Evolutionary conservation across 2,797 vertebrate species (phyloP), one percentile per base, ranked within the genome.

Genomic region (Spheniscus humboldti): DNA sequence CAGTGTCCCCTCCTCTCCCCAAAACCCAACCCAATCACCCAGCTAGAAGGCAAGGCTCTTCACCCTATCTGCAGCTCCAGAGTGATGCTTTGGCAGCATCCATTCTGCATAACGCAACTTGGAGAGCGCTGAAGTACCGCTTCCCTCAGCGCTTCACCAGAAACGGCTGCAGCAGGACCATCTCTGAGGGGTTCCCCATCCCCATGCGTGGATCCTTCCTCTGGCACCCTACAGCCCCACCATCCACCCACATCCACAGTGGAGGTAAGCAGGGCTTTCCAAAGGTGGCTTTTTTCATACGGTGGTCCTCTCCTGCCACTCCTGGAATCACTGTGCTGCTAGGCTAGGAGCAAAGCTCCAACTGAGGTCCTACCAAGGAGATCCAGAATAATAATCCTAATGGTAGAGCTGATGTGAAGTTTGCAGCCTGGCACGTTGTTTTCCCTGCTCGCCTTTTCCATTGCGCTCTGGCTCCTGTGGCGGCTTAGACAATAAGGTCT

Each of bases 31-130:
- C 13, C 41, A 37, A 0, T 7, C n/a, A 55, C 12, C 13, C 57
- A 67, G 31, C 16, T 62, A 69, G 71, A 74, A 86, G n/a, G 50
- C 3, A 12, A 50, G 9, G 48, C n/a, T 71, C 67, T 66, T 52
- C 37, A 25, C 13, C 10, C 24, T 47, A n/a, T 15, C 23, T 24
- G 20, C 33, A 77, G 71, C 56, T 68, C 43, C 7, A 4, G 18
- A 67, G 33, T 0, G 11, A 53, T n/a, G 69, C 13, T 74, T 20
- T 66, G 69, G 76, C 50, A 86, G 72, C 47, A 43, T 35, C 79
- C 11, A 1, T 39, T 52, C 72, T 15, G 53, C 18, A 2, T 11
- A 22, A 64, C 4, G 6, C 0, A 0, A 6, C 15, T 1, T 1
- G 4, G 18, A 56, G 55, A 47, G 23, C 0, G 5, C 11, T 6